These are phyloP conservation scores for Protodeltote pygarga DNA, from an alignment of 2,888 invertebrate genomes.

Conservation along the genomic window DNA sequence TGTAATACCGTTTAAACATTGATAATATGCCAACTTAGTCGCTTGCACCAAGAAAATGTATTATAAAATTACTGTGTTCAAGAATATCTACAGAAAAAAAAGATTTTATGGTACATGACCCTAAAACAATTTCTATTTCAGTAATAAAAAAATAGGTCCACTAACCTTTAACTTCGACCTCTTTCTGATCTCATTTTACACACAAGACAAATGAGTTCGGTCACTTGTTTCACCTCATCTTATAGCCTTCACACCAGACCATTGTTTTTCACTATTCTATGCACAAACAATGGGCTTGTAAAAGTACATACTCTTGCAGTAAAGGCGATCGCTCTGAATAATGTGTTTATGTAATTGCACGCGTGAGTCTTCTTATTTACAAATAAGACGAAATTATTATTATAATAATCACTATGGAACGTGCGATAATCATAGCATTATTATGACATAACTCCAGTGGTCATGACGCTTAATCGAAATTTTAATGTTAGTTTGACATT, in stretches of 20 bases:
- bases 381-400: slow-evolving; percentile 62
- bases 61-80: too few relatives aligned
- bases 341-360: slow-evolving; percentile 45
- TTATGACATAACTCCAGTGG: slow-evolving; percentile 24
- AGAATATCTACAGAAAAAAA: too few relatives aligned
- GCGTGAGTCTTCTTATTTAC: slow-evolving; percentile 59
- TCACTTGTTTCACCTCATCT: slow-evolving; percentile 41
- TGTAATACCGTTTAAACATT: too few relatives aligned
- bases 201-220: slow-evolving; percentile 59
- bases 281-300: slow-evolving; percentile 25
- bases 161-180: slow-evolving; percentile 52
- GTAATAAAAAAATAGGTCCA: neutral
- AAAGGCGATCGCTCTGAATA: slow-evolving; percentile 16
- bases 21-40: too few relatives aligned
- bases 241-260: slow-evolving; percentile 45
- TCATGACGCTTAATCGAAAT: slow-evolving; percentile 5
- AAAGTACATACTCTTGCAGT: slow-evolving; percentile 20
- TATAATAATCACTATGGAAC: slow-evolving; percentile 45
- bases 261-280: slow-evolving; percentile 43
- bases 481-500: neutral
- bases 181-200: slow-evolving; percentile 50
- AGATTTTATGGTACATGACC: neutral
- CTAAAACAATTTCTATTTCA: neutral
- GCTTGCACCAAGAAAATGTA: too few relatives aligned
- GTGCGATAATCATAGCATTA: slow-evolving; percentile 39